These are phyloP conservation scores for Arctia plantaginis DNA, from an alignment of 2,888 invertebrate genomes.

Conservation along the genomic window DNA sequence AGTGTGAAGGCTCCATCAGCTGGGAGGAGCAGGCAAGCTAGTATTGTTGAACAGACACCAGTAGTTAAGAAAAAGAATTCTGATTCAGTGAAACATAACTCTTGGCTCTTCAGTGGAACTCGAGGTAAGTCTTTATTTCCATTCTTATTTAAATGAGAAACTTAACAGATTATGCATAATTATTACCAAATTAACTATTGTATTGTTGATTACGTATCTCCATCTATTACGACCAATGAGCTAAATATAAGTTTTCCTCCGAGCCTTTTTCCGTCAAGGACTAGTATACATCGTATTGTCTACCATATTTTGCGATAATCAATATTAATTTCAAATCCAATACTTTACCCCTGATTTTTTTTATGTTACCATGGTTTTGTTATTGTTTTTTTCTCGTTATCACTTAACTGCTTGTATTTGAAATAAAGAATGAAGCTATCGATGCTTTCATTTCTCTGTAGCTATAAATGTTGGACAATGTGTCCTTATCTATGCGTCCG, in stretches of 20 bases:
- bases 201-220: background rate
- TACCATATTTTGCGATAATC: background rate
- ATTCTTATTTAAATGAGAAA: constrained; percentile 9
- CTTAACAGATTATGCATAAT: background rate
- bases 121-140: constrained; percentile 67
- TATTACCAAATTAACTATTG: background rate
- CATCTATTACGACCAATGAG: background rate
- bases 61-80: constrained; percentile 74
- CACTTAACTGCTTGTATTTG: constrained; percentile 11
- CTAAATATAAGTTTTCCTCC: background rate
- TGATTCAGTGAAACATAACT: constrained; percentile 73
- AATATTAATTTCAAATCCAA: background rate
- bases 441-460: constrained; percentile 22
- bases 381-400: constrained; percentile 9
- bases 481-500: constrained; percentile 24
- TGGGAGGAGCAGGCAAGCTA: constrained; percentile 77
- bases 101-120: constrained; percentile 78
- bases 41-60: constrained; percentile 76
- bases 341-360: background rate
- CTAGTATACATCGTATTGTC: background rate
- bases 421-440: constrained; percentile 18
- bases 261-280: background rate
- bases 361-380: background rate
- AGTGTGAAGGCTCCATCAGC: constrained; percentile 68
- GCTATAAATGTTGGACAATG: constrained; percentile 26